A percentile compares a stretch with the other conserved stretches of the same genome.
Evolutionary conservation across 2,113 vertebrate genomes (phyloP).

Genomic region (Toxotes chatareus): DNA sequence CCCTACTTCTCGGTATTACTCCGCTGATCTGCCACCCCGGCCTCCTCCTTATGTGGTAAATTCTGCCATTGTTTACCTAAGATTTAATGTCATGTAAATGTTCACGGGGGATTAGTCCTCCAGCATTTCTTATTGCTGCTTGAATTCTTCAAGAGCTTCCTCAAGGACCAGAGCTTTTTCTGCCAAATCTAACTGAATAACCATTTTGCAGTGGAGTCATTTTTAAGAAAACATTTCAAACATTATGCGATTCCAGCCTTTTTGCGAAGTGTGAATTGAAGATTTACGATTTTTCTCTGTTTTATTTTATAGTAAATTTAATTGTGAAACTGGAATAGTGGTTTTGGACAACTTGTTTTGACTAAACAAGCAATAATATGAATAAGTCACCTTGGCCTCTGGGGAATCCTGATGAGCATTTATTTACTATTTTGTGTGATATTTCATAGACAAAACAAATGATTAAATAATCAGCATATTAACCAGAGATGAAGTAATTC

Average conservation of each 20-base stretch:
- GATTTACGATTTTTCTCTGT: too few relatives aligned
- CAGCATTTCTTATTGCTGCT: neutral
- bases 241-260: too few relatives aligned
- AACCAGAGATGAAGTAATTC: neutral
- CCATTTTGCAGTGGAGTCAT: neutral
- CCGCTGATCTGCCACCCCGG: neutral
- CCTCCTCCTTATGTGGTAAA: neutral
- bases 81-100: constrained; percentile 14
- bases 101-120: neutral
- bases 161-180: neutral
- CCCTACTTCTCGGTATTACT: neutral
- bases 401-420: neutral
- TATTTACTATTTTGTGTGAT: neutral
- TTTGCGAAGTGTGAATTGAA: too few relatives aligned
- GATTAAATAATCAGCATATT: neutral
- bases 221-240: too few relatives aligned
- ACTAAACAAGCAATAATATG: too few relatives aligned
- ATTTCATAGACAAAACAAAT: neutral
- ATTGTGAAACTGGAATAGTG: too few relatives aligned
- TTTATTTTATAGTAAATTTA: too few relatives aligned
- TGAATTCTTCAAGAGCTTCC: neutral
- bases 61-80: neutral
- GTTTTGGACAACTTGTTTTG: too few relatives aligned
- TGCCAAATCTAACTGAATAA: neutral
- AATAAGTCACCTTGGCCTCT: too few relatives aligned